A percentile compares a stretch with the other conserved stretches of the same genome.
Evolutionary conservation across 2,888 invertebrate species (phyloP).

Genomic region (Euclidia mi): DNA sequence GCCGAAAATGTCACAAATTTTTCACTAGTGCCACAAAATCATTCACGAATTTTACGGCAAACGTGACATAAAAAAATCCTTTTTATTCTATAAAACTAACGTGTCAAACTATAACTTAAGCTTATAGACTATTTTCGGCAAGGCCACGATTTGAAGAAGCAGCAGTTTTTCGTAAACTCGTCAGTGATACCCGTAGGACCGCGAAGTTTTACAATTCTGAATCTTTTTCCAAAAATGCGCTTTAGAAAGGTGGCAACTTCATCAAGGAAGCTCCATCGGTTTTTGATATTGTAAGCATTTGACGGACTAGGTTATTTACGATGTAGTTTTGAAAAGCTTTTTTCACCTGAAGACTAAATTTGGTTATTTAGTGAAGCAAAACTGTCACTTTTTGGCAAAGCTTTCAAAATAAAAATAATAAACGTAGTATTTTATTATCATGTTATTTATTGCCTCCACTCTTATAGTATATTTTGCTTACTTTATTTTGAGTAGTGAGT

Average conservation of each 20-base stretch:
- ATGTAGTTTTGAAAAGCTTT: not conserved
- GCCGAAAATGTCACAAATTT: too few species aligned
- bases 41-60: not conserved
- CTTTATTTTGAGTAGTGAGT: too few species aligned
- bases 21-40: too few species aligned
- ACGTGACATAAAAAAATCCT: not conserved
- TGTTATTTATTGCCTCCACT: too few species aligned
- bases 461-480: too few species aligned
- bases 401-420: too few species aligned
- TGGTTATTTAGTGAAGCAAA: too few species aligned
- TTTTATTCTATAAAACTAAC: not conserved
- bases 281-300: constrained; percentile 8
- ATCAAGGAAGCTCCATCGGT: constrained; percentile 28
- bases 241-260: constrained; percentile 35
- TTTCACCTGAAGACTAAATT: too few species aligned
- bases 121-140: constrained; percentile 3
- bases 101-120: constrained; percentile 3
- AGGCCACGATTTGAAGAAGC: constrained; percentile 26
- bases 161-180: constrained; percentile 34
- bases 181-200: constrained; percentile 38
- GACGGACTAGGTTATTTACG: not conserved
- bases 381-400: too few species aligned
- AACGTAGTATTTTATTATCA: too few species aligned
- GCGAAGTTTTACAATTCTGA: constrained; percentile 40
- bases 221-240: constrained; percentile 53